Percentiles rank a stretch among this genome's conserved stretches.
These are phyloP conservation scores for Calycopis cecrops DNA, from an alignment of 1,140 invertebrate genomes.

Conservation along the genomic window DNA sequence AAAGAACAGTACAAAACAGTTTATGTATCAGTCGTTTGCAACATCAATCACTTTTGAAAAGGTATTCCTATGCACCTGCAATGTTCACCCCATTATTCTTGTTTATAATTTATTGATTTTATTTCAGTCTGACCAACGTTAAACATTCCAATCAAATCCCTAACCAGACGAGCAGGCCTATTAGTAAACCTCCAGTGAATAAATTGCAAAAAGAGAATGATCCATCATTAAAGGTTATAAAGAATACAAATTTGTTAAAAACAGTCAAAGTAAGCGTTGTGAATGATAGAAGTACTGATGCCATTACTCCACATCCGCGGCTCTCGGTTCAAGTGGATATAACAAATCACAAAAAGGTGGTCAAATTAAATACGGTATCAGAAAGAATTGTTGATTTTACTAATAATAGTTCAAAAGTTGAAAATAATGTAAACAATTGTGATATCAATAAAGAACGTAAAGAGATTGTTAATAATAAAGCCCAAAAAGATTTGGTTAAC, in stretches of 20 bases:
- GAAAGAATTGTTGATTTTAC: conserved; percentile 28
- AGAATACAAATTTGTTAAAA: conserved; percentile 31
- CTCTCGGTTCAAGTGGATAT: conserved; percentile 51
- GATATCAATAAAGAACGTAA: conserved; percentile 23
- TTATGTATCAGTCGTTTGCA: conserved; percentile 53
- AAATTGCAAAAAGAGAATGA: conserved; percentile 61
- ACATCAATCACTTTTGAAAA: conserved; percentile 59
- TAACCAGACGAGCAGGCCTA: conserved; percentile 12
- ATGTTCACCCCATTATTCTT: background rate
- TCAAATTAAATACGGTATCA: conserved; percentile 37
- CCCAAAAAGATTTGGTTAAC: background rate
- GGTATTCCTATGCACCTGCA: conserved; percentile 36
- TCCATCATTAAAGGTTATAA: conserved; percentile 39
- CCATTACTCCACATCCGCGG: conserved; percentile 19
- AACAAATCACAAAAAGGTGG: conserved; percentile 48
- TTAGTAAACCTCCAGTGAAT: conserved; percentile 22
- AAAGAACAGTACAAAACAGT: conserved; percentile 44
- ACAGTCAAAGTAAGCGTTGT: conserved; percentile 43
- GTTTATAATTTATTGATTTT: conserved; percentile 1
- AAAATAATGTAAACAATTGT: conserved; percentile 10
- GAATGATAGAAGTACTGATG: conserved; percentile 43
- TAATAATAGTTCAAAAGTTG: conserved; percentile 16
- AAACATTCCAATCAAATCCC: conserved; percentile 44
- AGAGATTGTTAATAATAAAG: background rate
- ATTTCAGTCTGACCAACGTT: conserved; percentile 41